Evolutionary conservation across 2,888 invertebrate species (phyloP), one percentile per base, ranked within the genome.

Genomic region (Teleiodes luculella): DNA sequence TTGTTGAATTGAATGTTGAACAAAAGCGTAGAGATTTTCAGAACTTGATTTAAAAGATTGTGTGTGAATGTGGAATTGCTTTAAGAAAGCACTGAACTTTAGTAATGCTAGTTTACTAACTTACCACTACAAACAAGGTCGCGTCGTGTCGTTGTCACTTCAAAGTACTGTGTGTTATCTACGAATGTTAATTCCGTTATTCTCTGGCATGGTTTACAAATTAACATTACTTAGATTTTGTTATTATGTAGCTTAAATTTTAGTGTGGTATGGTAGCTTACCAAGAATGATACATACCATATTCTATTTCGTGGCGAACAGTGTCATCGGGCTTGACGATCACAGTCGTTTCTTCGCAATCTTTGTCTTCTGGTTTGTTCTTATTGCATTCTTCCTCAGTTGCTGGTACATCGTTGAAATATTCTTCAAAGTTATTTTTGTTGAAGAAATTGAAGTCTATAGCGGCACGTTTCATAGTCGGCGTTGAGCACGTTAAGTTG

Each of bases 381-480:
- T 63, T 58, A 0, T 31, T 16, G 43, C 63, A 56, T 13, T 54
- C 56, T n/a, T 61, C 59, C 37, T 58, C 54, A 51, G 64, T 62
- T 2, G 58, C 65, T 50, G 67, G 60, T 11, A 69, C 62, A 52
- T 85, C 80, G 2, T 73, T 66, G 51, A 81, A 80, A 60, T 82
- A 82, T 56, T 85, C 72, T 14, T 84, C 80, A 35, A 77, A 80
- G 13, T 80, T 85, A 53, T 82, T 77, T 64, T 85, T 82, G 49
- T 61, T 80, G 53, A 87, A 87, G 58, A 87, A 87, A 63, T 87
- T 81, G 48, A 89, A 89, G 60, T 89, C 84, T 1, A 89, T 70
- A 4, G 71, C 78, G 1, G 87, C 87, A 14, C 89, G 72, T 66
- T 86, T 89, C 86, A 89, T 88, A 3, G 89, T 88, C 1, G 88